phyloP scores from a whole-genome alignment of 2,113 vertebrate genomes.

The Dermatemys mawii region DNA sequence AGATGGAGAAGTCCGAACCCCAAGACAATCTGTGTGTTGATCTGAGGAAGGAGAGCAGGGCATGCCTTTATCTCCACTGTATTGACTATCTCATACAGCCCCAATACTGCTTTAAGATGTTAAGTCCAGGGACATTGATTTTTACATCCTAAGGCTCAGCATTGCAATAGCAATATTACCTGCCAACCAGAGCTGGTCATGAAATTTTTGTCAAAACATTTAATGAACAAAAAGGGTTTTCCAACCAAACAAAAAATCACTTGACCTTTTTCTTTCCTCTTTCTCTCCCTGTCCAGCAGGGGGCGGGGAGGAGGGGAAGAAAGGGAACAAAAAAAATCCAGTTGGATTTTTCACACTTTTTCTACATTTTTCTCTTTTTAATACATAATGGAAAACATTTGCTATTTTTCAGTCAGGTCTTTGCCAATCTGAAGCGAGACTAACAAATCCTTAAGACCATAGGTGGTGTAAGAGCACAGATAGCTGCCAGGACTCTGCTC shows the following conservation, averaged over 20 bases:
- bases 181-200: not conserved
- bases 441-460: not conserved
- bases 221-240: not conserved
- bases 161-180: not conserved
- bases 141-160: not conserved
- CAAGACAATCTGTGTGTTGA: not conserved
- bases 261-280: not conserved
- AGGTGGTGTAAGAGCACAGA: not conserved
- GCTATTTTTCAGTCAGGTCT: constrained; percentile 30
- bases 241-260: not conserved
- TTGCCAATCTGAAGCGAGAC: not conserved
- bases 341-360: not conserved
- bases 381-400: constrained; percentile 1
- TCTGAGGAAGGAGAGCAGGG: not conserved
- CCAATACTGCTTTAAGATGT: not conserved
- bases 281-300: not conserved
- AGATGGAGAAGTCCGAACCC: not conserved
- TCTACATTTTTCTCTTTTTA: not conserved
- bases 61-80: not conserved
- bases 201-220: not conserved
- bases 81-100: not conserved
- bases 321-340: not conserved
- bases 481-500: not conserved
- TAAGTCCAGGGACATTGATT: not conserved
- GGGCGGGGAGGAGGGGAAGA: not conserved